A percentile compares a stretch with the other conserved stretches of the same genome.
These are phyloP conservation scores for Rhopalosiphum nymphaeae DNA, from an alignment of 2,888 invertebrate genomes.

Conservation along the genomic window DNA sequence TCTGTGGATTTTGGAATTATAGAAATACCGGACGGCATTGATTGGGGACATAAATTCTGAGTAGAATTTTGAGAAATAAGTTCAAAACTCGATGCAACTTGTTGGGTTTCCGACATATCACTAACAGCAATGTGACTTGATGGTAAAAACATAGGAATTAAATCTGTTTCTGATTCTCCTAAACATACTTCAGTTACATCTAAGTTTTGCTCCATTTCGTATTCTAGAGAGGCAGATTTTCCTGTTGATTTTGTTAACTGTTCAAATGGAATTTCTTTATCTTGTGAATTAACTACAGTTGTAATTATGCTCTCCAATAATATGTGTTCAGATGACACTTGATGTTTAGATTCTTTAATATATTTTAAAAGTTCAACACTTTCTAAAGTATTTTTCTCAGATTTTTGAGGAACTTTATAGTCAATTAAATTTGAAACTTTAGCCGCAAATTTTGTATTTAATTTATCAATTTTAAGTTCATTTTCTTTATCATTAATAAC, in stretches of 20 bases:
- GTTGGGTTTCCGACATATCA: constrained; percentile 26
- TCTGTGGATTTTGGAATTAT: constrained; percentile 2
- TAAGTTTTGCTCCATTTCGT: constrained; percentile 25
- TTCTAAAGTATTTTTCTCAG: constrained; percentile 72
- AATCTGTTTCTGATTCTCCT: constrained; percentile 36
- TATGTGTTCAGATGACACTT: constrained; percentile 30
- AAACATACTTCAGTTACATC: constrained; percentile 27
- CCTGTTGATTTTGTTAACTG: not conserved
- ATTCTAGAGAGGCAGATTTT: constrained; percentile 26
- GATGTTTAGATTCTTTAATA: not conserved
- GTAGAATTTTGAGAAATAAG: not conserved
- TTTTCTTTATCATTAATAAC: constrained; percentile 68
- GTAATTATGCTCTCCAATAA: constrained; percentile 69
- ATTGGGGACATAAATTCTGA: not conserved
- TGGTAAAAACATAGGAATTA: not conserved
- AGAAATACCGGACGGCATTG: not conserved
- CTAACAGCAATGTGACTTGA: not conserved
- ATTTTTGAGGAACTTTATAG: constrained; percentile 69
- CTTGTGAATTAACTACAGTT: constrained; percentile 70
- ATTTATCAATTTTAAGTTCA: constrained; percentile 23
- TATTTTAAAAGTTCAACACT: constrained; percentile 70
- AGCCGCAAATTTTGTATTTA: constrained; percentile 1
- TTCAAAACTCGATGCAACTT: constrained; percentile 23
- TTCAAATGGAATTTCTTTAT: constrained; percentile 69
- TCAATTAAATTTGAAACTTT: constrained; percentile 16